Evolutionary conservation across 2,113 vertebrate genomes (phyloP).

Genomic region (Megaceryle torquata): DNA sequence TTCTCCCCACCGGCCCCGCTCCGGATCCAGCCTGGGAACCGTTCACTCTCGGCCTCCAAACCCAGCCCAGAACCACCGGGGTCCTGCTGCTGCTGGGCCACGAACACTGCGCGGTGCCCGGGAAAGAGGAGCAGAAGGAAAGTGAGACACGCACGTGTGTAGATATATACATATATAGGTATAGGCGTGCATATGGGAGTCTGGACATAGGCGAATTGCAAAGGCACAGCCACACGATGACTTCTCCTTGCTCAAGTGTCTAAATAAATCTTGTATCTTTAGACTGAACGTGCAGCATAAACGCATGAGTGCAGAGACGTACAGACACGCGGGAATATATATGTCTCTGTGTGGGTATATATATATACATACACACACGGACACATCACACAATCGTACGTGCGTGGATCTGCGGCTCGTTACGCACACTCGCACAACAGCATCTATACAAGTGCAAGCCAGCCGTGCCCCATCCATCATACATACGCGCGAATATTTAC

Average conservation of each 20-base stretch:
- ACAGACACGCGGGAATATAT: rapidly evolving
- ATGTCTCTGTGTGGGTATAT: rapidly evolving
- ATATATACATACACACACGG: rapidly evolving
- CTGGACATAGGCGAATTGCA: not conserved
- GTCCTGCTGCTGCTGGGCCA: not conserved
- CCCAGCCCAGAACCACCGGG: not conserved
- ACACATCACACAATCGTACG: rapidly evolving
- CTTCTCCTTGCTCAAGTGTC: not conserved
- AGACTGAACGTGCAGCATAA: rapidly evolving
- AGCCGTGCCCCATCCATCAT: rapidly evolving
- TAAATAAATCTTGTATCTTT: rapidly evolving
- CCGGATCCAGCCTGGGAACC: not conserved
- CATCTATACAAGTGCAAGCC: not conserved
- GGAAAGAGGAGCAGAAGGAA: not conserved
- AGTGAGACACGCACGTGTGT: rapidly evolving
- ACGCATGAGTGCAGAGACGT: rapidly evolving
- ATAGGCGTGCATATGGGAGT: rapidly evolving
- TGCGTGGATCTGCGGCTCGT: not conserved
- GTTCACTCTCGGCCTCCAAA: not conserved
- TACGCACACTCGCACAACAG: not conserved
- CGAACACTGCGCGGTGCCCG: not conserved
- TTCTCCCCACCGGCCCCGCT: not conserved
- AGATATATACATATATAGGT: rapidly evolving
- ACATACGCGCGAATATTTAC: not conserved
- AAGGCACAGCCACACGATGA: rapidly evolving